Evolutionary conservation across 2,888 invertebrate genomes (phyloP), one percentile per base, ranked within the genome.

Genomic region (Ditylenchus weischeri): DNA sequence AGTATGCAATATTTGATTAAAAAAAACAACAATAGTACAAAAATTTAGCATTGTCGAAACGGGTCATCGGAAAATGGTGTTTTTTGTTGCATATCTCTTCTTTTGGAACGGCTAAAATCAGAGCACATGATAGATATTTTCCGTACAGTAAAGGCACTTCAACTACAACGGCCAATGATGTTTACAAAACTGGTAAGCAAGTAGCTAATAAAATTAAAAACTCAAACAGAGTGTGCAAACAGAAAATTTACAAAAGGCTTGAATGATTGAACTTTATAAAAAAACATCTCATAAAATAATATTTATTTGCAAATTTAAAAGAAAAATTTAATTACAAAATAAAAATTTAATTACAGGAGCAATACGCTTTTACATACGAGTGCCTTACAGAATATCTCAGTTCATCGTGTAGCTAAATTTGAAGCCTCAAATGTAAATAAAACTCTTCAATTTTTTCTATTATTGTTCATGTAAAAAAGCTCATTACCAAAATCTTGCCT

Each of bases 31-130:
- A 54, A n/a, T n/a, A 54, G 15, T 21, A 21, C 4, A 10, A 15
- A 54, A 23, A 7, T 54, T 15, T n/a, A 54, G 70, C 93, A 93
- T 85, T 91, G 91, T 88, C 89, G 89, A 89, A 74, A 81, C 64
- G 81, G 81, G 1, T 79, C 80, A 3, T 70, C 75, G 0, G 77
- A 79, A 62, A 72, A 72, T 5, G 81, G 78, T 10, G 67, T 81
- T 38, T 79, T 77, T 68, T 77, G 79, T 51, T 75, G 75, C 61
- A 72, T 81, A 15, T 78, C 78, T 6, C 65, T 83, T 29, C 63
- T 83, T 15, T 61, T 83, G 60, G 82, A 83, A 62, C 69, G 83
- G 36, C 66, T 80, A 51, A 77, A 75, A 57, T 76, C 80, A 36
- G 83, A 83, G 57, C 71, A 77, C n/a, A 70, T 79, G 64, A 49